Evolutionary conservation across 2,797 vertebrate species (phyloP).

Genomic region (Nothura maculosa): DNA sequence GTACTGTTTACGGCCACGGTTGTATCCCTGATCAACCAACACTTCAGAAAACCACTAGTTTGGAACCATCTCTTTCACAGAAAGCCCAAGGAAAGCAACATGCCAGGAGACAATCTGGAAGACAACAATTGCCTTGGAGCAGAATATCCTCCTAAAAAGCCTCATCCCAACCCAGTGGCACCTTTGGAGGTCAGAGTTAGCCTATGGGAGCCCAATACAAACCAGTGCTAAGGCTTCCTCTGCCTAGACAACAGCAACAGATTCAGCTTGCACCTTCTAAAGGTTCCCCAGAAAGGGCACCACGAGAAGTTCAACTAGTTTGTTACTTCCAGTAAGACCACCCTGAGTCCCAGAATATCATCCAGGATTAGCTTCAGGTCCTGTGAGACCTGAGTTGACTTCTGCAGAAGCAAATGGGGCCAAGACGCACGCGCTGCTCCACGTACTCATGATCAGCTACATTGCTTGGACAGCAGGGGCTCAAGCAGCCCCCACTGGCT

Average conservation of each 20-base stretch:
- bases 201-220: not conserved
- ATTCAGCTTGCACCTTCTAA: not conserved
- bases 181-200: not conserved
- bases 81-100: conserved; percentile 10
- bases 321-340: not conserved
- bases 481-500: not conserved
- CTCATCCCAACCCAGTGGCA: not conserved
- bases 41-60: not conserved
- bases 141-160: not conserved
- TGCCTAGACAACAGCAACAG: not conserved
- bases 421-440: not conserved
- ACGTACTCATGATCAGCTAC: not conserved
- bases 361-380: not conserved
- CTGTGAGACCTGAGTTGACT: not conserved
- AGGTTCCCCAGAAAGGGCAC: not conserved
- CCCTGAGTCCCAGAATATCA: not conserved
- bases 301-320: not conserved
- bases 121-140: not conserved
- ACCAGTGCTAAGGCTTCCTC: not conserved
- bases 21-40: not conserved
- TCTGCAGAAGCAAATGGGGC: not conserved
- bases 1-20: not conserved
- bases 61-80: not conserved
- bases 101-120: conserved; percentile 8
- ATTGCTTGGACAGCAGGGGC: not conserved